A percentile compares a stretch with the other conserved stretches of the same genome.
Evolutionary conservation across 2,797 vertebrate species (phyloP).

Genomic region (Poeciliopsis turneri): DNA sequence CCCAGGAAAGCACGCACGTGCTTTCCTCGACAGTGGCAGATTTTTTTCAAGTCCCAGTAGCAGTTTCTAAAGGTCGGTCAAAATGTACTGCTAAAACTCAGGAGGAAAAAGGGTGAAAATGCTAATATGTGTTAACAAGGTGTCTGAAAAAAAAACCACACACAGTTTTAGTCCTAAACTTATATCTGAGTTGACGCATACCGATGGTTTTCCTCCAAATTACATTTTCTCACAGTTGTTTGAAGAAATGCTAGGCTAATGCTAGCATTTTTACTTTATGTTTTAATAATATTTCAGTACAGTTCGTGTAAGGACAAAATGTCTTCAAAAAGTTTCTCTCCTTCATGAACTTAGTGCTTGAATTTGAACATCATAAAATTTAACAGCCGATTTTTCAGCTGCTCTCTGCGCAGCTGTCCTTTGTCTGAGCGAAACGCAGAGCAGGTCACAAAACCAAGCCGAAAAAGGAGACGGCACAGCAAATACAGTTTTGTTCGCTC

Average conservation of each 20-base stretch:
- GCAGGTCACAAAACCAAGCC: not conserved
- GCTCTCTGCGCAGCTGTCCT: too few species aligned
- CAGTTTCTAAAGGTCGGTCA: not conserved
- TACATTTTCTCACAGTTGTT: too few species aligned
- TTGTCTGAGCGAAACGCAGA: not conserved
- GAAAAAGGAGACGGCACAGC: not conserved
- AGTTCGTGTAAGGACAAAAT: not conserved
- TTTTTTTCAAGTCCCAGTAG: not conserved
- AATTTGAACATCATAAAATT: not conserved
- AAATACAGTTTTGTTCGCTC: not conserved
- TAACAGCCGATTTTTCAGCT: not conserved
- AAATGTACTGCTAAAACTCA: not conserved
- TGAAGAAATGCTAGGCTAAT: too few species aligned
- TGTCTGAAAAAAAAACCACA: not conserved
- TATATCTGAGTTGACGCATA: not conserved
- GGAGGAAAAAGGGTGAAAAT: not conserved
- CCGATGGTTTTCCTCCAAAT: not conserved
- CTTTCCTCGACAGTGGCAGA: too few species aligned
- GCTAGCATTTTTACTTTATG: too few species aligned
- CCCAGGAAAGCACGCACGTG: too few species aligned
- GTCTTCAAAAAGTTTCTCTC: not conserved
- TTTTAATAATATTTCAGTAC: too few species aligned
- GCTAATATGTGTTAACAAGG: not conserved
- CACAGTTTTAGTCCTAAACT: not conserved
- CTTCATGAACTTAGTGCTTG: not conserved